Conservation (phyloP, 2,113 vertebrate species). For the Motacilla alba region DNA sequence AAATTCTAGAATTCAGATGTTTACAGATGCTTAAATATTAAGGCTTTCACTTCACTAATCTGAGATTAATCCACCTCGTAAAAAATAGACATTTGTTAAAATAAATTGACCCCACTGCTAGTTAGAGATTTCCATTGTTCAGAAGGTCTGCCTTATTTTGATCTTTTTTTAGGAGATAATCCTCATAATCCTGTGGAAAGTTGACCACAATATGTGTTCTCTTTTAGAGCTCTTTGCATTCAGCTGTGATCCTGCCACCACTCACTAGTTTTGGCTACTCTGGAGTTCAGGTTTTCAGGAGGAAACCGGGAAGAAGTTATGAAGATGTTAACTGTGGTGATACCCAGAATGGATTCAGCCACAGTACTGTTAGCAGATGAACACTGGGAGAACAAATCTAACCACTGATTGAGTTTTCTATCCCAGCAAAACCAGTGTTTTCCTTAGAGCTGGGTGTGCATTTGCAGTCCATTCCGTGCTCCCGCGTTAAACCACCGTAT, state of each 20-base stretch:
- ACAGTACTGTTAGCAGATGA: conserved; percentile 12
- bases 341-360: conserved; percentile 46
- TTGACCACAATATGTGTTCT: background rate
- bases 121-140: conserved; percentile 2
- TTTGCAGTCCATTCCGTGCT: background rate
- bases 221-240: background rate
- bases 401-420: background rate
- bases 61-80: background rate
- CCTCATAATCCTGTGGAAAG: background rate
- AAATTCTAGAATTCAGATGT: background rate
- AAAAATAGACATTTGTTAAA: conserved; percentile 8
- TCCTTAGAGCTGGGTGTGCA: background rate
- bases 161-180: conserved; percentile 29
- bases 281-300: background rate
- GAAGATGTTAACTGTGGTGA: conserved; percentile 12
- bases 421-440: background rate
- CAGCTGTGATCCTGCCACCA: background rate
- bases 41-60: background rate
- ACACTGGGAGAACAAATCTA: background rate
- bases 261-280: background rate
- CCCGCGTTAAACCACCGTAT: background rate
- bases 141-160: conserved; percentile 2
- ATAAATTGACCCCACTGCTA: background rate
- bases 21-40: background rate
- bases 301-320: conserved; percentile 5